These are phyloP conservation scores for Drosophila pachea DNA, from an alignment of 1,140 invertebrate genomes.

Conservation along the genomic window DNA sequence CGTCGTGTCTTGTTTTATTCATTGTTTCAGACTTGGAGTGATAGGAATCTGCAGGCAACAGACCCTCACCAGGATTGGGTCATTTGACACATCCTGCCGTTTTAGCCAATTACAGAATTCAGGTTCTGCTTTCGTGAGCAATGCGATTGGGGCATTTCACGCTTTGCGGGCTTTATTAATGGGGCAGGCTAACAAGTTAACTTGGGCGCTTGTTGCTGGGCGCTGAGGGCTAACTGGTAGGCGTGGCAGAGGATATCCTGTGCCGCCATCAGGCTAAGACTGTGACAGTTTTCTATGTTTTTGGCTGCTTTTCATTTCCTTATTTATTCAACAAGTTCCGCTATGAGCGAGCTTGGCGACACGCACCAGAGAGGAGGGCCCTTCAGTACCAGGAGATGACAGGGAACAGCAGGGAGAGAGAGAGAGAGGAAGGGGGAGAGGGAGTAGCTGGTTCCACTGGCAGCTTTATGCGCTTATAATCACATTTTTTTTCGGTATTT, in stretches of 20 bases:
- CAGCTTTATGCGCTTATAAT: constrained; percentile 70
- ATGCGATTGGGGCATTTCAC: constrained; percentile 23
- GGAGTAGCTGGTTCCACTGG: constrained; percentile 12
- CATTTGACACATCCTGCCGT: constrained; percentile 21
- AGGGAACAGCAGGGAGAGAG: no score
- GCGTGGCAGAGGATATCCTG: constrained; percentile 55
- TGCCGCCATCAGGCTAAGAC: constrained; percentile 59
- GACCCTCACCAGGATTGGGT: background rate
- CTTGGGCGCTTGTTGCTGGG: background rate
- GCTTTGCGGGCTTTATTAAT: constrained; percentile 18
- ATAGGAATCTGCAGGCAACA: background rate
- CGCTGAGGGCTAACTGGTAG: background rate
- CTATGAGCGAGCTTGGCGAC: constrained; percentile 4
- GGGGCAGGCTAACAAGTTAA: constrained; percentile 20
- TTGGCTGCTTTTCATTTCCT: constrained; percentile 65
- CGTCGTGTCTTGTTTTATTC: no score
- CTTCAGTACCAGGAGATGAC: constrained; percentile 22
- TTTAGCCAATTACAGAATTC: constrained; percentile 27
- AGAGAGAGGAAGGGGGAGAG: background rate
- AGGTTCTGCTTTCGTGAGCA: constrained; percentile 5
- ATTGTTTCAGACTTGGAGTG: background rate
- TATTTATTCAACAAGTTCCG: constrained; percentile 76
- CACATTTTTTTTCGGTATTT: constrained; percentile 51
- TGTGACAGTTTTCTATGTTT: constrained; percentile 47
- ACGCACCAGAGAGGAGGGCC: constrained; percentile 48